Percentiles rank a stretch among this genome's conserved stretches.
These are phyloP conservation scores for Ranitomeya variabilis DNA, from an alignment of 2,113 vertebrate species.

Conservation along the genomic window DNA sequence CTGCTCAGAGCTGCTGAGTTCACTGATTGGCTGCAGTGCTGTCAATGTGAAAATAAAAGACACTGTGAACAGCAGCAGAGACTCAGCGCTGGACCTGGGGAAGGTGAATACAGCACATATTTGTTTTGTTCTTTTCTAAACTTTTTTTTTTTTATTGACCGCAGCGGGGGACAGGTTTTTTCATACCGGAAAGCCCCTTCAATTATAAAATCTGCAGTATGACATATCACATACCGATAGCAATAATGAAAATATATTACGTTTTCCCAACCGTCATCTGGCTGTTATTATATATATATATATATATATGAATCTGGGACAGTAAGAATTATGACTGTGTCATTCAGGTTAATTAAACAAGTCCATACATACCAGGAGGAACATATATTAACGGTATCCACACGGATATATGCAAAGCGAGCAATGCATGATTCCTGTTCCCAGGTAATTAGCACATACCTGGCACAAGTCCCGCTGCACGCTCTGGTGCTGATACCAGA, in stretches of 20 bases:
- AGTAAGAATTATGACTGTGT: neutral
- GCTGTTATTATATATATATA: neutral
- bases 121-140: no score
- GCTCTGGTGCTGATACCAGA: neutral
- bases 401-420: neutral
- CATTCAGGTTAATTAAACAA: conserved; percentile 15
- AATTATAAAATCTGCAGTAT: neutral
- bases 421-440: neutral
- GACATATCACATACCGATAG: neutral
- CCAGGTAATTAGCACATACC: conserved; percentile 31
- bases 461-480: neutral
- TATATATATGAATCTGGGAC: conserved; percentile 5
- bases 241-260: neutral
- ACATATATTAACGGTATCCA: neutral
- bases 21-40: no score
- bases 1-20: no score
- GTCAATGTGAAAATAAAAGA: no score
- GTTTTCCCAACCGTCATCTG: neutral
- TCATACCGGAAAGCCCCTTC: neutral
- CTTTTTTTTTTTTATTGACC: no score
- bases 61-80: no score
- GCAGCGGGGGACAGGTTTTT: no score
- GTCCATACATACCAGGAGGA: conserved; percentile 6
- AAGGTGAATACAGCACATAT: no score
- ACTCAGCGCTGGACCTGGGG: no score